Percentiles rank a stretch among this genome's conserved stretches.
phyloP scores from a whole-genome alignment of 2,113 vertebrate species.

The Canis aureus region DNA sequence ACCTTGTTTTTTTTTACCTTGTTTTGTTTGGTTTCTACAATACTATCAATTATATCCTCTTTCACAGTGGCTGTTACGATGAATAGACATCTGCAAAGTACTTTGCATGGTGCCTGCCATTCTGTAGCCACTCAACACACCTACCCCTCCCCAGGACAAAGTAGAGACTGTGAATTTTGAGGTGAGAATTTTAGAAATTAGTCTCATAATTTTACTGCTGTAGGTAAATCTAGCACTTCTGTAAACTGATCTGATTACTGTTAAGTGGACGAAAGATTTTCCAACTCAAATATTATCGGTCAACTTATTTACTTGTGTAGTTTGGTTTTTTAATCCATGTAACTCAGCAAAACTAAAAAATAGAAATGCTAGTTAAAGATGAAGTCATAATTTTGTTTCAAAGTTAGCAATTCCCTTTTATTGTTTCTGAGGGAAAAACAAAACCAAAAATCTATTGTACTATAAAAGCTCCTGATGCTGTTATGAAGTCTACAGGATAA shows the following conservation, averaged over 20 bases:
- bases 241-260: background rate
- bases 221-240: background rate
- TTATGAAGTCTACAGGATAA: background rate
- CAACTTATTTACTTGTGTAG: background rate
- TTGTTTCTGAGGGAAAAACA: background rate
- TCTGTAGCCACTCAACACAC: background rate
- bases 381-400: background rate
- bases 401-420: background rate
- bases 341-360: background rate
- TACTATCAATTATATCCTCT: background rate
- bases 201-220: background rate
- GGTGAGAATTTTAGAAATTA: background rate
- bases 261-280: background rate
- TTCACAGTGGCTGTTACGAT: background rate
- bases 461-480: background rate
- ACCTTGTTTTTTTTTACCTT: background rate
- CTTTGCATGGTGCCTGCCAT: background rate
- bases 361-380: slow-evolving; percentile 27
- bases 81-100: background rate
- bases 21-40: background rate
- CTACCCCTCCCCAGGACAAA: background rate
- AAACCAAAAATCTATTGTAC: background rate
- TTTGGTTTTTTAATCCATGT: background rate
- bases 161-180: background rate
- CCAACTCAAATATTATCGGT: background rate